These are phyloP conservation scores for Dicycla oo DNA, from an alignment of 2,888 invertebrate genomes.

Conservation along the genomic window DNA sequence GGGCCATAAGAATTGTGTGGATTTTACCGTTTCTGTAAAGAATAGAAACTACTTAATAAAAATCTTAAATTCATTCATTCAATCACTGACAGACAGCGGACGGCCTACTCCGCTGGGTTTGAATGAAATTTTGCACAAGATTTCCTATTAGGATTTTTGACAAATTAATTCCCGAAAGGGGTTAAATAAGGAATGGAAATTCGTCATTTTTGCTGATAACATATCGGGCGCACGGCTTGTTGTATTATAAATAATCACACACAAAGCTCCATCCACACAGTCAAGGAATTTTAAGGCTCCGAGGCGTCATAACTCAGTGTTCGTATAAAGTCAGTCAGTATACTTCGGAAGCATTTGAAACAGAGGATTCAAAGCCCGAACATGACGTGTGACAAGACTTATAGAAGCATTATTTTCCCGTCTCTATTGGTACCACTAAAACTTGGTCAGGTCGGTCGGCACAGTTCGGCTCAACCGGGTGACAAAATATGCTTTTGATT, in stretches of 20 bases:
- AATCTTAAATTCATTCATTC: too few relatives aligned
- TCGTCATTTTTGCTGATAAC: too few relatives aligned
- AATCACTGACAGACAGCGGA: too few relatives aligned
- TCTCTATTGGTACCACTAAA: neutral
- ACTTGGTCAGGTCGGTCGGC: neutral
- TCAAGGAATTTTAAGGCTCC: neutral
- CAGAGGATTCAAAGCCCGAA: neutral
- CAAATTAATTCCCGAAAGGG: too few relatives aligned
- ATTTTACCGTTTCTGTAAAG: constrained; percentile 92
- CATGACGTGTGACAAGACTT: neutral
- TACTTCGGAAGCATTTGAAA: neutral
- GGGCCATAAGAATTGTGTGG: constrained; percentile 93
- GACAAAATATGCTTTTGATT: neutral
- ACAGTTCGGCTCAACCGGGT: neutral
- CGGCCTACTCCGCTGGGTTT: too few relatives aligned
- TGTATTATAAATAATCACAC: neutral
- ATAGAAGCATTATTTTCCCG: neutral
- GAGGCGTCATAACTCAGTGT: neutral
- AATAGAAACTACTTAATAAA: too few relatives aligned
- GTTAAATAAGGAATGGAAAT: too few relatives aligned
- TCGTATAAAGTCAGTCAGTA: neutral
- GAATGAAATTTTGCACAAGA: too few relatives aligned
- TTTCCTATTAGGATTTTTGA: too few relatives aligned
- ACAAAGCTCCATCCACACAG: too few relatives aligned
- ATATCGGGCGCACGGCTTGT: too few relatives aligned